These are phyloP conservation scores for Ursus arctos DNA, from an alignment of 2,113 vertebrate genomes.

Conservation along the genomic window DNA sequence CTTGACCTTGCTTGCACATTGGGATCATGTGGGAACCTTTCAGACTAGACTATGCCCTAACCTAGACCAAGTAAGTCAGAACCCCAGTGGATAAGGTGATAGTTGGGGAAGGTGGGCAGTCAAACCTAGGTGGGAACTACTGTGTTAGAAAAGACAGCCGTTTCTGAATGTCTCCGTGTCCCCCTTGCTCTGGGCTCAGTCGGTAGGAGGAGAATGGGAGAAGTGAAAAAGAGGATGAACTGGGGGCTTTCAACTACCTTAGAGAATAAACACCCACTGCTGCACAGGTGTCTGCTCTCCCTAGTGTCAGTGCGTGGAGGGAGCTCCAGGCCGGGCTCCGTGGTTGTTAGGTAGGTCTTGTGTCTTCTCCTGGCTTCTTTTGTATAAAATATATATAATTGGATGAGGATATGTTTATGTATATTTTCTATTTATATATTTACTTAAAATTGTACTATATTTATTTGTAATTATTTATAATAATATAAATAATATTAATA, in stretches of 20 bases:
- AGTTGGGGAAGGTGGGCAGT: no score
- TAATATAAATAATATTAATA: background rate
- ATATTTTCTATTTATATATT: background rate
- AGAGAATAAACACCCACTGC: background rate
- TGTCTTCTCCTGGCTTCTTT: background rate
- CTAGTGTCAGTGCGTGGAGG: background rate
- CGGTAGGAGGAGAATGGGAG: background rate
- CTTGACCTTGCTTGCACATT: background rate
- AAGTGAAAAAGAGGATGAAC: background rate
- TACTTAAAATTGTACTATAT: background rate
- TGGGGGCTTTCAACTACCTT: background rate
- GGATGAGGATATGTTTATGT: background rate
- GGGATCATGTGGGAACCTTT: background rate
- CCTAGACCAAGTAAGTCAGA: background rate
- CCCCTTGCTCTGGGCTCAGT: background rate
- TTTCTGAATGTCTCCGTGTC: background rate
- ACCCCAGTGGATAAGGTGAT: background rate
- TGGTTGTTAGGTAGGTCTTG: fast-evolving
- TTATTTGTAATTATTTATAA: background rate
- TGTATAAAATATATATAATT: background rate
- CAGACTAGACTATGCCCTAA: background rate
- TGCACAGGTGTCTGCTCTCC: fast-evolving
- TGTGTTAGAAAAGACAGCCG: background rate
- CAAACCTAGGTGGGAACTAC: background rate
- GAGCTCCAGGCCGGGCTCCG: fast-evolving